Evolutionary conservation across 2,888 invertebrate genomes (phyloP).

Genomic region (Drosophila fungiperda): DNA sequence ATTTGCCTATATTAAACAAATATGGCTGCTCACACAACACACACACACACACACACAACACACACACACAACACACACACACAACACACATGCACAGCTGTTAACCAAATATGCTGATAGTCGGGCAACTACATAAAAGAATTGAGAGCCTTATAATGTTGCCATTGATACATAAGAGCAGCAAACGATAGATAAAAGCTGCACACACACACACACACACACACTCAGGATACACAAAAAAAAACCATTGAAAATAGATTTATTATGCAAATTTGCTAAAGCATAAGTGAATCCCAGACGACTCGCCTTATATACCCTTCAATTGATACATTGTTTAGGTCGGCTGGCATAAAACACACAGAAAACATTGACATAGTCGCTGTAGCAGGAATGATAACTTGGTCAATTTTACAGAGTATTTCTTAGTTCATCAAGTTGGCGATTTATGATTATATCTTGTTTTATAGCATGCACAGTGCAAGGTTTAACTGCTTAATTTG

Average conservation of each 20-base stretch:
- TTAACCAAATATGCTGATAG: slow-evolving; percentile 65
- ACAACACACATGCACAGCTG: slow-evolving; percentile 31
- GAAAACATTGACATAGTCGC: not conserved
- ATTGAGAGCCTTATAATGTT: slow-evolving; percentile 45
- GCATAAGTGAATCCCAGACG: slow-evolving; percentile 67
- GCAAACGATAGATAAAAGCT: slow-evolving; percentile 35
- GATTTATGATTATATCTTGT: not conserved
- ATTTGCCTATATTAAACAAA: slow-evolving; percentile 49
- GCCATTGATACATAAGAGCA: slow-evolving; percentile 60
- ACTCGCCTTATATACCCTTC: slow-evolving; percentile 32
- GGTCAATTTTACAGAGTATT: slow-evolving; percentile 9
- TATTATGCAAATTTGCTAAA: slow-evolving; percentile 78
- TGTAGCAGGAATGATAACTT: not conserved
- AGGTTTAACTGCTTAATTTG: slow-evolving; percentile 74
- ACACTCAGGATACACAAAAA: slow-evolving; percentile 9
- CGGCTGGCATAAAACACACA: not conserved
- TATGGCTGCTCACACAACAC: slow-evolving; percentile 35
- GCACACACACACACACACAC: slow-evolving; percentile 23
- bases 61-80: slow-evolving; percentile 6
- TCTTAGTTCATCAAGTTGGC: not conserved
- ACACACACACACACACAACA: slow-evolving; percentile 22
- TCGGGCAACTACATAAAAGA: slow-evolving; percentile 55
- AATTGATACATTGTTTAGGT: not conserved
- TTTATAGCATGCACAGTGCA: slow-evolving; percentile 42
- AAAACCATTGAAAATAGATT: slow-evolving; percentile 80